Conservation (phyloP, 2,888 invertebrate genomes). For the Chelonus formosanus region DNA sequence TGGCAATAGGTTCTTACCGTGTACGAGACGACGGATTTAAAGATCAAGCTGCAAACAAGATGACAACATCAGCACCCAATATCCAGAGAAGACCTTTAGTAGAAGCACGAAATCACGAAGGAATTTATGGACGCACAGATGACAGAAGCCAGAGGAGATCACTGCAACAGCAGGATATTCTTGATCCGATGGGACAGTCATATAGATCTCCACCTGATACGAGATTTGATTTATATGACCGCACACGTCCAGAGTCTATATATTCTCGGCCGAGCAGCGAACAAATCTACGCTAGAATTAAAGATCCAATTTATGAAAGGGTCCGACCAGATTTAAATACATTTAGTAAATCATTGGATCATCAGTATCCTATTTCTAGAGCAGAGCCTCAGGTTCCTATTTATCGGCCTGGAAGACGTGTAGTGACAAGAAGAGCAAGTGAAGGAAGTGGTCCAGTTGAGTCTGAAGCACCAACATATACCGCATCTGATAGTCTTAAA, state of each 20-base stretch:
- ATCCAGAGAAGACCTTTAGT: slow-evolving; percentile 39
- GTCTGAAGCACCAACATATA: slow-evolving; percentile 39
- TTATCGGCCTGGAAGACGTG: slow-evolving; percentile 52
- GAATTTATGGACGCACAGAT: slow-evolving; percentile 39
- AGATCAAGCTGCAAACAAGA: slow-evolving; percentile 36
- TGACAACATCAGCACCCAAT: slow-evolving; percentile 37
- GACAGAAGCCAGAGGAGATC: slow-evolving; percentile 38
- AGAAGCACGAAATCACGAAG: slow-evolving; percentile 37
- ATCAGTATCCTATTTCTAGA: slow-evolving; percentile 56
- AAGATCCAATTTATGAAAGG: slow-evolving; percentile 61
- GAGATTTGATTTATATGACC: slow-evolving; percentile 53
- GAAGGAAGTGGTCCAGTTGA: slow-evolving; percentile 64
- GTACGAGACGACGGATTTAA: slow-evolving; percentile 40
- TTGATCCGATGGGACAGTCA: slow-evolving; percentile 31
- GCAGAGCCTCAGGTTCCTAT: slow-evolving; percentile 62
- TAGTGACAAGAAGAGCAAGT: slow-evolving; percentile 65
- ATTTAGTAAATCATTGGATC: slow-evolving; percentile 49
- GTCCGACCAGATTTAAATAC: slow-evolving; percentile 56
- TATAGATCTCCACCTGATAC: slow-evolving; percentile 38
- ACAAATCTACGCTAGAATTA: slow-evolving; percentile 58
- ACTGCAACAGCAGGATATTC: slow-evolving; percentile 34
- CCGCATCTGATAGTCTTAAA: slow-evolving; percentile 47
- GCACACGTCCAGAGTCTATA: slow-evolving; percentile 63
- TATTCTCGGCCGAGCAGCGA: slow-evolving; percentile 66
- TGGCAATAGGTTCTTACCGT: slow-evolving; percentile 35